A percentile compares a stretch with the other conserved stretches of the same genome.
phyloP scores from a whole-genome alignment of 1,140 invertebrate species.

The Drosophila ananassae region DNA sequence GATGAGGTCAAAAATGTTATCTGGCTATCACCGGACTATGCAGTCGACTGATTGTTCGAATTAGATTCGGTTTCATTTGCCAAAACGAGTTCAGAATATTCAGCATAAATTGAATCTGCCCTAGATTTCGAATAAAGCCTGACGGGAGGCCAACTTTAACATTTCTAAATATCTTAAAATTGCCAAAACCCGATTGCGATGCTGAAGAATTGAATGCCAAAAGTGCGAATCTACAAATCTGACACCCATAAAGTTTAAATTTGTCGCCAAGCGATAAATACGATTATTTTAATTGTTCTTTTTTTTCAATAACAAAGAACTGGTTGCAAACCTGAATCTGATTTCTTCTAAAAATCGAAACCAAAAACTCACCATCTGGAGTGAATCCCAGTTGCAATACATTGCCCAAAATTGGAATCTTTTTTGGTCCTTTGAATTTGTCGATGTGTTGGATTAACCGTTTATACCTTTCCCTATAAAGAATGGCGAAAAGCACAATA shows the following conservation, averaged over 20 bases:
- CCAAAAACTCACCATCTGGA: conserved; percentile 39
- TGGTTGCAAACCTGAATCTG: conserved; percentile 17
- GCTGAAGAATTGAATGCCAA: conserved; percentile 56
- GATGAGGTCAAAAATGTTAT: not conserved
- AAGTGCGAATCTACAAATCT: conserved; percentile 50
- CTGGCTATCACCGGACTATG: not conserved
- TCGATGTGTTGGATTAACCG: not conserved
- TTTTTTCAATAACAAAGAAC: conserved; percentile 32
- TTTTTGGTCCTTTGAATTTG: not conserved
- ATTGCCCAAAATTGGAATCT: conserved; percentile 13
- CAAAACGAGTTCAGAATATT: conserved; percentile 19
- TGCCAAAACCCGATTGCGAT: conserved; percentile 31
- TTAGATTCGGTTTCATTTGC: not conserved
- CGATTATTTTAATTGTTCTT: conserved; percentile 35
- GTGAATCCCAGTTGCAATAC: conserved; percentile 42
- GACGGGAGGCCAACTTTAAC: conserved; percentile 27
- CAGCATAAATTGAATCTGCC: conserved; percentile 48
- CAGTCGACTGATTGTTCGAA: not conserved
- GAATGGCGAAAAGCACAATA: not conserved
- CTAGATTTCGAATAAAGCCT: conserved; percentile 40
- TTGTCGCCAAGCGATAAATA: conserved; percentile 42
- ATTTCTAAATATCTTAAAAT: conserved; percentile 17
- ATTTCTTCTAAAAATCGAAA: conserved; percentile 2
- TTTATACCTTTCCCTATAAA: not conserved
- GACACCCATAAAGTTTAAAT: conserved; percentile 22